Evolutionary conservation across 2,888 invertebrate genomes (phyloP).

Genomic region (Tineola bisselliella): DNA sequence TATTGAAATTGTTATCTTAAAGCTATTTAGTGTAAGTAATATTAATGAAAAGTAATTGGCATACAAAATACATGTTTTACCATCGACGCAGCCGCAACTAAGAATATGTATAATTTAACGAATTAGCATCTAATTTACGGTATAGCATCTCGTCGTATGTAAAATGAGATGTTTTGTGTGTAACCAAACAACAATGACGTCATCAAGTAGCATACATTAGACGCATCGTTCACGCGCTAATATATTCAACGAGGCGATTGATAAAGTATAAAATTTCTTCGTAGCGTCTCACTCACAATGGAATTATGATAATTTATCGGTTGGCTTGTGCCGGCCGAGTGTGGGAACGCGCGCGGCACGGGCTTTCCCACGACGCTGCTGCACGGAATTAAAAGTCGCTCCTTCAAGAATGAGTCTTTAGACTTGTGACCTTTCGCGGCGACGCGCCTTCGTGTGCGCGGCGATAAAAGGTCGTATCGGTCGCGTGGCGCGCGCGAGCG

Average conservation of each 20-base stretch:
- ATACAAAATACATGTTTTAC: background rate
- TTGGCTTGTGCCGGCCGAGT: slow-evolving; percentile 67
- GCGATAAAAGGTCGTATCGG: slow-evolving; percentile 36
- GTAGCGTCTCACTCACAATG: slow-evolving; percentile 68
- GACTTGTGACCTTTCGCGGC: slow-evolving; percentile 40
- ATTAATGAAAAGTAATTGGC: background rate
- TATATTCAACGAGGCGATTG: slow-evolving; percentile 65
- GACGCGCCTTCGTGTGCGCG: slow-evolving; percentile 14
- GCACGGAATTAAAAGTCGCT: slow-evolving; percentile 40
- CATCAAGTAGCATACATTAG: slow-evolving; percentile 12
- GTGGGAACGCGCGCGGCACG: slow-evolving; percentile 68
- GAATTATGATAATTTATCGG: slow-evolving; percentile 69
- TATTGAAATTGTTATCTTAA: too few relatives aligned
- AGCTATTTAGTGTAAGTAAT: background rate
- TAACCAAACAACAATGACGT: slow-evolving; percentile 9
- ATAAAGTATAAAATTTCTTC: slow-evolving; percentile 68
- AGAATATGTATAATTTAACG: background rate
- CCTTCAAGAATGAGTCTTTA: slow-evolving; percentile 24
- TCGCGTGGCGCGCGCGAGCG: slow-evolving; percentile 22
- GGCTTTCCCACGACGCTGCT: slow-evolving; percentile 61
- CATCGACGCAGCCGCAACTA: background rate
- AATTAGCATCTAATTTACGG: background rate
- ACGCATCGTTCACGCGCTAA: slow-evolving; percentile 58
- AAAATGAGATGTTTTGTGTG: background rate
- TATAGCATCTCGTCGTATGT: background rate